phyloP scores from a whole-genome alignment of 2,113 vertebrate genomes.

The Corythornis vintsioides region DNA sequence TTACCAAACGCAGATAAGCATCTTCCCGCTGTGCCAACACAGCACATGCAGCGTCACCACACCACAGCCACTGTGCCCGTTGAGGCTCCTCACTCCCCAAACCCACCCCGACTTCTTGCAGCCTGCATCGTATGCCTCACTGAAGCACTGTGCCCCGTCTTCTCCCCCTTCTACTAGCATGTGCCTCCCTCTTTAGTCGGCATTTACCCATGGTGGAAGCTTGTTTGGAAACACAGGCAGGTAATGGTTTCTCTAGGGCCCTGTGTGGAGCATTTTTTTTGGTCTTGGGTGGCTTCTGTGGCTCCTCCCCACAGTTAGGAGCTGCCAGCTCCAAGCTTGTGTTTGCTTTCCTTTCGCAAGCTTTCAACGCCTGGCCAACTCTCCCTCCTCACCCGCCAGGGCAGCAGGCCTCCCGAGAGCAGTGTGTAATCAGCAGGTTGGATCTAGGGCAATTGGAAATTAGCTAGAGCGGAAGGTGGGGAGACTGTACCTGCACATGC shows the following conservation, averaged over 20 bases:
- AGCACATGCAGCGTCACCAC: rapidly evolving
- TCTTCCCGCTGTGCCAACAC: background rate
- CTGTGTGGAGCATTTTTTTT: background rate
- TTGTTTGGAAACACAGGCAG: background rate
- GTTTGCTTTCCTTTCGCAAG: slow-evolving; percentile 47
- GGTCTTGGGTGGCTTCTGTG: slow-evolving; percentile 24
- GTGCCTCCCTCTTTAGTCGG: rapidly evolving
- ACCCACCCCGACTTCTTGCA: background rate
- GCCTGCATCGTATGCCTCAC: rapidly evolving
- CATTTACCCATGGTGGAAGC: background rate
- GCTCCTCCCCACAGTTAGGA: slow-evolving; percentile 24
- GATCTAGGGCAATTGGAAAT: slow-evolving; percentile 59
- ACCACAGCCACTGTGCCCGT: rapidly evolving
- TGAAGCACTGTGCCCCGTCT: rapidly evolving
- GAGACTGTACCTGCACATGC: background rate
- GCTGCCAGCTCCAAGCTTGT: slow-evolving; percentile 34
- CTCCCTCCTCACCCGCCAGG: background rate
- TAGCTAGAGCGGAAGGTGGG: background rate
- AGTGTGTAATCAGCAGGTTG: slow-evolving; percentile 40
- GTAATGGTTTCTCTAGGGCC: background rate
- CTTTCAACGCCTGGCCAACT: background rate
- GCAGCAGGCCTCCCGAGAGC: background rate
- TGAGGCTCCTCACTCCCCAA: background rate
- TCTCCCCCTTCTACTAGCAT: background rate
- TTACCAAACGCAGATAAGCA: background rate